phyloP scores from a whole-genome alignment of 1,140 invertebrate species.

The Cyrtorhinus lividipennis region DNA sequence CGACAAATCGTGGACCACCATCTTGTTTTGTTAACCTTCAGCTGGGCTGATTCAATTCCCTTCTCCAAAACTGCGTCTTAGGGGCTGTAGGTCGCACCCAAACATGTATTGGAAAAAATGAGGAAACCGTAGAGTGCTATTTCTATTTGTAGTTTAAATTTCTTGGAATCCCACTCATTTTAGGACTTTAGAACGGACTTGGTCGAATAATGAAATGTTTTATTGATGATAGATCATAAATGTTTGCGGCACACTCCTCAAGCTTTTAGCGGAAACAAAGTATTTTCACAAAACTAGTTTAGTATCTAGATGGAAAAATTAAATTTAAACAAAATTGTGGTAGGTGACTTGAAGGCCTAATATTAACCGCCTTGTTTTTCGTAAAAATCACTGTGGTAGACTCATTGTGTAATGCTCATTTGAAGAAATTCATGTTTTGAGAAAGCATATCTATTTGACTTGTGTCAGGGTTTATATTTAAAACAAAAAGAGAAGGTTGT shows the following conservation, averaged over 20 bases:
- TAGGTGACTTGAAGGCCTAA: constrained; percentile 2
- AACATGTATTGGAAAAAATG: no score
- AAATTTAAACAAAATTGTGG: background rate
- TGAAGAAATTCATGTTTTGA: background rate
- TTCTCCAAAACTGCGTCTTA: no score
- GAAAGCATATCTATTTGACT: constrained; percentile 1
- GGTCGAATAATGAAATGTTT: no score
- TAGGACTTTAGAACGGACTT: no score
- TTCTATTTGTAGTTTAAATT: no score
- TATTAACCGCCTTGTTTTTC: constrained; percentile 3
- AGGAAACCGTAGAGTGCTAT: no score
- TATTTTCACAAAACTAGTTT: background rate
- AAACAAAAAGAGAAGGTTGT: background rate
- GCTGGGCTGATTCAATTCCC: no score
- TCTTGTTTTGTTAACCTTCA: no score
- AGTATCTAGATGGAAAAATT: background rate
- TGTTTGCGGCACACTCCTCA: background rate
- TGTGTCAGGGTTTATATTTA: background rate
- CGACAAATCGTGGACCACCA: no score
- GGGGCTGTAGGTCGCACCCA: no score
- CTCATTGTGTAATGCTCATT: background rate
- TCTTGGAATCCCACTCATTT: no score
- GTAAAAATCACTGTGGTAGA: background rate
- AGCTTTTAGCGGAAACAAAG: background rate
- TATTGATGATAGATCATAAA: no score